phyloP scores from a whole-genome alignment of 2,888 invertebrate genomes.

The Amiota mariae region DNA sequence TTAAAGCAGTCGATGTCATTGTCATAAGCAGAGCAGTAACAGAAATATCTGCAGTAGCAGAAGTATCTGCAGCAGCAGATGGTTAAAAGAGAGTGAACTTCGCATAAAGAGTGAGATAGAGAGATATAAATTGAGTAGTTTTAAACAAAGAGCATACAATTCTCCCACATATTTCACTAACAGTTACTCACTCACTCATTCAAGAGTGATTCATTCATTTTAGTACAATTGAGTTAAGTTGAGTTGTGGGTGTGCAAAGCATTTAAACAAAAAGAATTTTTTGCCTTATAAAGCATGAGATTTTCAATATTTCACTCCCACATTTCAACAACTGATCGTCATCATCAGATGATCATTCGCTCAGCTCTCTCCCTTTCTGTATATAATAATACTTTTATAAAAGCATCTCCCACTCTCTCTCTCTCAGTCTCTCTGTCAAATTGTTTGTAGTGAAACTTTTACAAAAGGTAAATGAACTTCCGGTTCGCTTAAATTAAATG shows the following conservation, averaged over 20 bases:
- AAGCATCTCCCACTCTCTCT: conserved; percentile 30
- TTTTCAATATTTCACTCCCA: conserved; percentile 33
- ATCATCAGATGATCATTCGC: conserved; percentile 17
- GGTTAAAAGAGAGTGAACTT: background rate
- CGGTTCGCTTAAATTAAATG: conserved; percentile 50
- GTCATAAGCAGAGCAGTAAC: background rate
- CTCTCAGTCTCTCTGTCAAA: conserved; percentile 33
- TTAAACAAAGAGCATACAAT: too few relatives aligned
- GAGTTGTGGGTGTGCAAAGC: background rate
- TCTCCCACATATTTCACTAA: too few relatives aligned
- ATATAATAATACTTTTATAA: background rate
- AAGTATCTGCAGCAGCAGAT: background rate
- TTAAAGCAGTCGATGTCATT: background rate
- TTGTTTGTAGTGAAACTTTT: conserved; percentile 27
- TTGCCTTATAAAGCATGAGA: conserved; percentile 1
- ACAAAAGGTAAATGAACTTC: conserved; percentile 68
- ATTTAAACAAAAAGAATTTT: background rate
- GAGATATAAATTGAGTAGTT: conserved; percentile 20
- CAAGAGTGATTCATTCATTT: too few relatives aligned
- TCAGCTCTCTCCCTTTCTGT: conserved; percentile 30
- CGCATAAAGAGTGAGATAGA: conserved; percentile 3
- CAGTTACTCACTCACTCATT: too few relatives aligned
- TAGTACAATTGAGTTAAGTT: too few relatives aligned
- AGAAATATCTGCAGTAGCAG: background rate
- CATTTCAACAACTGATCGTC: background rate